Evolutionary conservation across 2,888 invertebrate genomes (phyloP), one percentile per base, ranked within the genome.

Genomic region (Tridacna gigas): DNA sequence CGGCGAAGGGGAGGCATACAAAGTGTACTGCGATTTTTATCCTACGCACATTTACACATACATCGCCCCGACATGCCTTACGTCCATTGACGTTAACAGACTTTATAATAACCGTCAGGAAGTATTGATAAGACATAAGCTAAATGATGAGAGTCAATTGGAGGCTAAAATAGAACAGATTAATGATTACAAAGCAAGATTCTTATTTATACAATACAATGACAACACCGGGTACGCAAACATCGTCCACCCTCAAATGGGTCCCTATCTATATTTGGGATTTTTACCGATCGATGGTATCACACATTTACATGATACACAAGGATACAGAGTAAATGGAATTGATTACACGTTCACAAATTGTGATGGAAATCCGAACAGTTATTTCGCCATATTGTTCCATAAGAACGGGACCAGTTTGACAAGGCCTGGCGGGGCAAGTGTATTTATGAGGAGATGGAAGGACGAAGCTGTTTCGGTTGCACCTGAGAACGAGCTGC

Each of bases 371-470:
- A 81, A 81, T 37, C 47, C 74, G 5, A 74, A 74, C 60, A 74
- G 60, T 28, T 74, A 74, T 28, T 74, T 74, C 28, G 60, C 60
- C 7, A 0, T 60, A 12, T 60, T 74, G 26, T 74, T 60, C 37
- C 60, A 74, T 28, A 47, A 51, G 25, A 47, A 73, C 22, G 48
- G 51, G 20, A 9, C 20, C 22, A 28, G 2, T 1, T 37, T 28
- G 26, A 26, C 25, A 0, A 13, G 0, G 12, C 15, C 56, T 0
- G 12, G 25, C 0, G 18, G 9, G 18, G 7, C 18, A 11, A 60
- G 28, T 60, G 0, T n/a, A 26, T 37, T 84, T 1, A 78, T 88
- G 66, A 81, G 76, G n/a, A 45, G 74, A 37, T 88, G 88, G 88
- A 69, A 80, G 12, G 71, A 73, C 25, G 74, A 67, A 26, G 83